Conservation (phyloP, 2,888 invertebrate genomes). For the Himalopsyche kuldschensis region DNA sequence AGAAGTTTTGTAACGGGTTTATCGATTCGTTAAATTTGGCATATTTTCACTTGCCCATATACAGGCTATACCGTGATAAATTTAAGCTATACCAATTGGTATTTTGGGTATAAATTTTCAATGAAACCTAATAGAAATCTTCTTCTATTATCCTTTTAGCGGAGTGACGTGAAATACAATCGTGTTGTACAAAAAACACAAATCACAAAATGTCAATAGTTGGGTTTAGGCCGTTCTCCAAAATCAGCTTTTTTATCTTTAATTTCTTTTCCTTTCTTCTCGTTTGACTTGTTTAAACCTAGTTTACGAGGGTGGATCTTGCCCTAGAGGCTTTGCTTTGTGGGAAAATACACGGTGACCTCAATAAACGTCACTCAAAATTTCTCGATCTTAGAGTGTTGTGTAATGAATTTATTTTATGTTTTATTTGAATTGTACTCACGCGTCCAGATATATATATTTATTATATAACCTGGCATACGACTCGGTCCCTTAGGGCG, state of each 20-base stretch:
- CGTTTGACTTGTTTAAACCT: slow-evolving; percentile 37
- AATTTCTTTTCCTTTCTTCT: slow-evolving; percentile 35
- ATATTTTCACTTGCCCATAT: too few relatives aligned
- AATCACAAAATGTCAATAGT: neutral
- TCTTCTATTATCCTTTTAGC: neutral
- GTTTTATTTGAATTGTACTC: too few relatives aligned
- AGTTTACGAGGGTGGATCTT: slow-evolving; percentile 21
- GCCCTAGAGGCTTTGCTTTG: slow-evolving; percentile 30
- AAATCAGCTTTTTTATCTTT: slow-evolving; percentile 30
- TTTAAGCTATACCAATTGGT: neutral
- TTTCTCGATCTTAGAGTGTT: too few relatives aligned
- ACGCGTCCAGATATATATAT: too few relatives aligned
- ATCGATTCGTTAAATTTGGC: too few relatives aligned
- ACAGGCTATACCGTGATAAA: neutral
- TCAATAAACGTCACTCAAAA: too few relatives aligned
- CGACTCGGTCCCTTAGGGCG: too few relatives aligned
- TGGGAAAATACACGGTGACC: slow-evolving; percentile 16
- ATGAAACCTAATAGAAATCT: neutral
- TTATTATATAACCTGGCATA: too few relatives aligned
- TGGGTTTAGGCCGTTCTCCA: neutral
- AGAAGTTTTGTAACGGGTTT: too few relatives aligned
- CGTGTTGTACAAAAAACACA: neutral
- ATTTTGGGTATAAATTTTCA: neutral
- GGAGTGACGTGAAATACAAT: neutral
- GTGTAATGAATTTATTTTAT: too few relatives aligned